Evolutionary conservation across 30 jellyfish, hydroid and myxozoan genomes (phyloP), one percentile per base, ranked within the genome.

Genomic region (Catostylus mosaicus): DNA sequence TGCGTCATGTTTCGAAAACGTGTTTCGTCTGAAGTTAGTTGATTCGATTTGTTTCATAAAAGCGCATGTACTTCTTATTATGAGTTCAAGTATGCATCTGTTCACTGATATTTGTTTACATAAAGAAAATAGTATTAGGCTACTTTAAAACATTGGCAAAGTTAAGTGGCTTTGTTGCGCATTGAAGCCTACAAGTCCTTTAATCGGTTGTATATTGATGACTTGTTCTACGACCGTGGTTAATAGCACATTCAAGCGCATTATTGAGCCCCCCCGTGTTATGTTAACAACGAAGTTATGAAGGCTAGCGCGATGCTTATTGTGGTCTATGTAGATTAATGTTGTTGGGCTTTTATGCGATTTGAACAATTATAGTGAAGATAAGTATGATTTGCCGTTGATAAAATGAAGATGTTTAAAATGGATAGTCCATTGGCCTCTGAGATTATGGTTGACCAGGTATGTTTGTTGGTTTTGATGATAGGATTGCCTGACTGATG

Each of bases 401-500:
- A 18, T 23, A 68, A 37, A 20, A 36, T 63, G 46, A 32, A 22
- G 78, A 82, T 82, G 92, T 52, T 82, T 50, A 74, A 31, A 46
- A 38, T 82, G 79, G 92, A 82, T 10, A 54, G 81, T 40, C 62
- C 86, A 19, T 56, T 82, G 48, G 92, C 92, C 3, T 82, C 86
- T 18, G 92, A 82, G 85, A 82, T 82, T 69, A 82, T 82, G 92
- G 62, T 82, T 45, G 85, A 82, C 32, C 86, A 82, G 92, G 92
- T 82, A 69, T 4, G 23, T 30, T 48, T 16, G 20, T 48, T 23
- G 14, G 54, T 40, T 40, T 40, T n/a, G n/a, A n/a, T n/a, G n/a
- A n/a, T 40, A 40, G 7, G 54, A 5, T 14, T 40, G 54, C 54
- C 7, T 40, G 14, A 14, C 54, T 40, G 14, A 40, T 5, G 54